phyloP scores from a whole-genome alignment of 2,113 vertebrate species.

The Lucifuga dentata region DNA sequence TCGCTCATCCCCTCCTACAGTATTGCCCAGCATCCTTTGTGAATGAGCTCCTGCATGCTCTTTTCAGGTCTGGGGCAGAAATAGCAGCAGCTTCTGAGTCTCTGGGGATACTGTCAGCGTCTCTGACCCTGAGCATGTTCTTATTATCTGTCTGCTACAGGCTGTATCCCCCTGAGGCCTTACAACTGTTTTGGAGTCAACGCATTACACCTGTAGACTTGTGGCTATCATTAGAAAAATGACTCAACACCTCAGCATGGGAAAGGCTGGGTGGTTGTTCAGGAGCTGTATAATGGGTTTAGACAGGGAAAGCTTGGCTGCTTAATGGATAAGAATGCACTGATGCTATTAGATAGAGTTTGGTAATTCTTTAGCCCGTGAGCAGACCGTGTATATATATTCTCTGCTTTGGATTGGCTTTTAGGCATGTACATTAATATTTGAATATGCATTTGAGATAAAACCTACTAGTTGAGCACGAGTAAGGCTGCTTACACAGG shows the following conservation, averaged over 20 bases:
- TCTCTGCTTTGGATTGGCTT: not conserved
- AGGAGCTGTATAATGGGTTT: constrained; percentile 41
- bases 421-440: constrained; percentile 13
- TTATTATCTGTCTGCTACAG: constrained; percentile 59
- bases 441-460: not conserved
- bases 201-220: constrained; percentile 67
- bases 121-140: constrained; percentile 59
- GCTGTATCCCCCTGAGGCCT: constrained; percentile 43
- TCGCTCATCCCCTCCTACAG: constrained; percentile 54
- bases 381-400: constrained; percentile 29
- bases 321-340: constrained; percentile 29
- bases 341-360: constrained; percentile 51
- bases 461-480: not conserved
- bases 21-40: constrained; percentile 66
- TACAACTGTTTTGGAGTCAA: constrained; percentile 48
- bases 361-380: constrained; percentile 22
- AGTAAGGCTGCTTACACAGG: no score
- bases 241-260: constrained; percentile 52
- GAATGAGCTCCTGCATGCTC: constrained; percentile 59
- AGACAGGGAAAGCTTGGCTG: constrained; percentile 34
- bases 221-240: constrained; percentile 60
- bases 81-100: constrained; percentile 67
- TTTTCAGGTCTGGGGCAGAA: constrained; percentile 59
- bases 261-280: constrained; percentile 26
- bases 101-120: constrained; percentile 57